Evolutionary conservation across 1,140 invertebrate species (phyloP).

Genomic region (Drosophila ananassae): DNA sequence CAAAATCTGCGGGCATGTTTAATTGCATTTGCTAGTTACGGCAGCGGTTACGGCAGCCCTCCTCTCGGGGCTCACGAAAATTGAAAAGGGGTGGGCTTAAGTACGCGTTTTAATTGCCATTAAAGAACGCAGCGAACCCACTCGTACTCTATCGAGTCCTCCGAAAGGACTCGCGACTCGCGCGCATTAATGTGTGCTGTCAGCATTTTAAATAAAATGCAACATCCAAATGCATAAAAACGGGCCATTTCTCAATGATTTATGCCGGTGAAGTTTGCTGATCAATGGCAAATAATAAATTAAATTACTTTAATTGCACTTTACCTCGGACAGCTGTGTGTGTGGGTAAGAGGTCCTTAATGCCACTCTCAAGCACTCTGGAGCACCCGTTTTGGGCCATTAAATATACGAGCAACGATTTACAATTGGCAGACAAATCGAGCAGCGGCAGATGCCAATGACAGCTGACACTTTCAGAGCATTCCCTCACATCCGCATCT

Average conservation of each 20-base stretch:
- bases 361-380: slow-evolving; percentile 26
- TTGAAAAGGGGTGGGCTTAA: not conserved
- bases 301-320: slow-evolving; percentile 77
- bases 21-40: slow-evolving; percentile 21
- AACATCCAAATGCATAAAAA: slow-evolving; percentile 39
- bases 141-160: slow-evolving; percentile 1
- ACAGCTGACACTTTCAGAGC: slow-evolving; percentile 37
- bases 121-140: not conserved
- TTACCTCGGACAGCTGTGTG: slow-evolving; percentile 54
- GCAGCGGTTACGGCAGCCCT: not conserved
- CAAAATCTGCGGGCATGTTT: slow-evolving; percentile 11
- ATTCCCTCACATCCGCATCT: too few relatives aligned
- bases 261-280: slow-evolving; percentile 69
- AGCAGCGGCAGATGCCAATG: slow-evolving; percentile 60
- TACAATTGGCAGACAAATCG: slow-evolving; percentile 61
- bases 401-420: slow-evolving; percentile 65
- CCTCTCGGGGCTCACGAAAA: not conserved
- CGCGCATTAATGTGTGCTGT: slow-evolving; percentile 39
- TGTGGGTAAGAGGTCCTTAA: slow-evolving; percentile 35
- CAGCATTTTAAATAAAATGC: slow-evolving; percentile 68
- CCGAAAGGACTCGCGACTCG: slow-evolving; percentile 10
- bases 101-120: not conserved
- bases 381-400: slow-evolving; percentile 39
- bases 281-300: slow-evolving; percentile 82
- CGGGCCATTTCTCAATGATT: slow-evolving; percentile 65